Percentiles rank a stretch among this genome's conserved stretches.
Evolutionary conservation across 2,888 invertebrate genomes (phyloP).

Genomic region (Erebia aethiops): DNA sequence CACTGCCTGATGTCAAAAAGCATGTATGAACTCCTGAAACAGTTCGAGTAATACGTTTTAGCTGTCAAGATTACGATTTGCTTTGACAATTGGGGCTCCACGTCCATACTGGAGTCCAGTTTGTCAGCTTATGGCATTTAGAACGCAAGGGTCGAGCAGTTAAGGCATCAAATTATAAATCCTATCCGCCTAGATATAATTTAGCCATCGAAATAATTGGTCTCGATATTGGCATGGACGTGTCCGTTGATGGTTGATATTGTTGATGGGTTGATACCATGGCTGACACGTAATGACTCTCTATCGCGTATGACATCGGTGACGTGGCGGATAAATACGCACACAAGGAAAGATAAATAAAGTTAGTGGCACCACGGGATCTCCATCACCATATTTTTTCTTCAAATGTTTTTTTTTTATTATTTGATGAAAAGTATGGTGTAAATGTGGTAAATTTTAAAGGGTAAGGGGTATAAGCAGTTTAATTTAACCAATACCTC

Average conservation of each 20-base stretch:
- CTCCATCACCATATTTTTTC: too few relatives aligned
- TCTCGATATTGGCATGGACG: conserved; percentile 31
- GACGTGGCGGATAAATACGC: conserved; percentile 43
- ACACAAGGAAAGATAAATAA: conserved; percentile 22
- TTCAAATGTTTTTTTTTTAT: too few relatives aligned
- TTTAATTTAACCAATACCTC: too few relatives aligned
- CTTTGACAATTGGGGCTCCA: too few relatives aligned
- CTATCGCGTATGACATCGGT: conserved; percentile 51
- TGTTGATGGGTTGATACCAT: conserved; percentile 11
- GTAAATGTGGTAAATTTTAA: too few relatives aligned
- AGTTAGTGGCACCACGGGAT: conserved; percentile 31
- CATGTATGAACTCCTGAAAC: too few relatives aligned
- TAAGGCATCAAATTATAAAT: neutral
- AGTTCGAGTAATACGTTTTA: too few relatives aligned
- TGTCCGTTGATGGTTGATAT: conserved; percentile 26
- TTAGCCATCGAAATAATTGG: conserved; percentile 21
- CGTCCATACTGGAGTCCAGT: too few relatives aligned
- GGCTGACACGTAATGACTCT: conserved; percentile 28
- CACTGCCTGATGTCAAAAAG: too few relatives aligned
- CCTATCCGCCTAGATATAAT: neutral
- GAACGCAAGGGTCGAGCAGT: neutral
- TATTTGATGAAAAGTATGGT: too few relatives aligned
- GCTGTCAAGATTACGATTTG: too few relatives aligned
- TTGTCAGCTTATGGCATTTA: neutral
- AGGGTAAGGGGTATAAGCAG: too few relatives aligned